Evolutionary conservation across 2,113 vertebrate genomes (phyloP), one percentile per base, ranked within the genome.

Genomic region (Mystacornis crossleyi): DNA sequence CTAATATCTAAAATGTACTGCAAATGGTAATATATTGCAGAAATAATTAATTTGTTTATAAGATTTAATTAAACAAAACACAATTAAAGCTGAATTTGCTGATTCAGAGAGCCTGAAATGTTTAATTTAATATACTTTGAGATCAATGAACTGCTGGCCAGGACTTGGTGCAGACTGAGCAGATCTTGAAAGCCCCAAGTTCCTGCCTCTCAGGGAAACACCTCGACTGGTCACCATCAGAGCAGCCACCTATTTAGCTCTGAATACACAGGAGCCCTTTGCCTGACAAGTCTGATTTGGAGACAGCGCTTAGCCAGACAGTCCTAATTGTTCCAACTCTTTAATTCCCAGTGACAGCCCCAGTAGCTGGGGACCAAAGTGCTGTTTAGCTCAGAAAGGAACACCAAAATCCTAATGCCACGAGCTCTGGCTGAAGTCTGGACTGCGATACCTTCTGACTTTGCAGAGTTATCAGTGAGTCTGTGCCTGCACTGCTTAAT

Each of bases 11-110:
- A 88, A 93, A 93, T 57, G 8, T 75, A 83, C 33, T 28, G 34
- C 75, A 90, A 69, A 57, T 70, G 29, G 57, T 45, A 92, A 92
- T 92, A 77, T 29, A 89, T 82, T 93, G 47, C 58, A 87, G 43
- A 80, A 86, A 78, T 18, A 29, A 92, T 89, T 75, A 65, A 87
- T 95, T 61, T 53, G 42, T 78, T 95, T 90, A 81, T 9, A 75
- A 11, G 42, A 90, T 92, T 67, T 92, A 91, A 94, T 91, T 95
- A 92, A 93, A 67, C 50, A 71, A 90, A 86, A 71, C 47, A 53
- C 25, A 91, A 89, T 88, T 96, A 85, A 45, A 80, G 12, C 4
- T 84, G 38, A 80, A 83, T 73, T 40, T 95, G 79, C 71, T 92
- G 86, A 92, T 86, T 92, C 64, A 80, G 71, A 61, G 42, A 73